Evolutionary conservation across 2,888 invertebrate species (phyloP), one percentile per base, ranked within the genome.

Genomic region (Microctonus aethiopoides): DNA sequence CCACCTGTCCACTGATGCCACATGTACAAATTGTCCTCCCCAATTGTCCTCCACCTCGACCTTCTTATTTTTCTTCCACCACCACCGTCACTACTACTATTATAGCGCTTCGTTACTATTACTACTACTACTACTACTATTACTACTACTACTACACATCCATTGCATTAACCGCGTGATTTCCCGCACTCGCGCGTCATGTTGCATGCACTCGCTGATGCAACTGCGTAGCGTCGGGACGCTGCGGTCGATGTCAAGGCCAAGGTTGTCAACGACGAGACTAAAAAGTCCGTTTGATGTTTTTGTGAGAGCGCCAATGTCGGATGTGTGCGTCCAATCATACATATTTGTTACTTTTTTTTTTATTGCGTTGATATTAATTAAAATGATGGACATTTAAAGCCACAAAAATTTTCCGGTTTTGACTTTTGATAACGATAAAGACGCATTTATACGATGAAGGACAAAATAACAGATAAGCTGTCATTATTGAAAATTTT

Each of bases 181-280:
- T 68, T 54, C 60, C 56, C 65, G 62, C 68, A n/a, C 46, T 46
- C 46, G 57, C 36, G 36, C 54, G 13, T 22, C n/a, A n/a, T 32
- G 46, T 41, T n/a, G 51, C 41, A 24, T 46, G 16, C 46, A 46
- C 41, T 39, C 65, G 80, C 81, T 82, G 83, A 83, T 83, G 84
- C 80, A 83, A 84, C 82, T 84, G 84, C 84, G 84, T 84, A 84
- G 83, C 81, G 80, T 83, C 82, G 81, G 83, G 83, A 83, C 83
- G 81, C 78, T 72, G 79, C 81, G 81, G 83, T 84, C 83, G 80
- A 83, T 84, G 84, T 83, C 83, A 84, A 84, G 84, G 84, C 78
- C 83, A 83, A 83, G 83, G 83, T 75, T 77, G 74, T 64, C 72
- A 74, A 73, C 74, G 75, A 22, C 7, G 16, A 34, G 46, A n/a